Base-by-base conservation (phyloP, 2,797 vertebrate genomes). In the Chelonia mydas region DNA sequence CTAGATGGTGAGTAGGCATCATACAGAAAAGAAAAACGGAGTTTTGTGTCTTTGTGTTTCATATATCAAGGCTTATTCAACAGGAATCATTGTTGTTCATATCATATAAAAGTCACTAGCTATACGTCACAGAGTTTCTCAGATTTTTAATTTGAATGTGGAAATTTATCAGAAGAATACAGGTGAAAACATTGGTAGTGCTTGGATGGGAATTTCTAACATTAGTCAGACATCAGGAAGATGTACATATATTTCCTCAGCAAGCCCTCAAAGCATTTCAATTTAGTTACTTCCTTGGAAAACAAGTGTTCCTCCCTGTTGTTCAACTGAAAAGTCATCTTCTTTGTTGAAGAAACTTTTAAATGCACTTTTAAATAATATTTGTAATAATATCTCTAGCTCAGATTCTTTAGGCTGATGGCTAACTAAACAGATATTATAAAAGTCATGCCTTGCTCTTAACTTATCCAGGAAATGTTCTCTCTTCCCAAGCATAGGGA, bases 121-220 rank as follows among this genome's bases (percentile, higher is more conserved):
- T 0, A 0, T 41, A 23, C 88, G 59, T 87, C 27, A 28, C n/a
- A 92, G 25, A 15, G 0, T 6, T 74, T 81, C 82, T 88, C 5
- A 51, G 28, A 19, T 27, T 5, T 74, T 86, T 86, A 59, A 11
- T 84, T 79, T 79, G 72, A 86, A 84, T 74, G 37, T 33, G 17
- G 23, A 50, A 49, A 23, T n/a, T 88, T n/a, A 68, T 68, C 53
- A 86, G 57, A 86, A 82, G 5, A 47, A 10, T 11, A 37, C 25
- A 31, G 53, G 51, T 61, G 78, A 74, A 55, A 84, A 47, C 13
- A 23, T 12, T 31, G 31, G n/a, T 61, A 9, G 57, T 49, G 86
- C 77, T 83, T 68, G 53, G 84, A 45, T 23, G 74, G 45, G n/a
- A 25, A 57, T 74, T 88, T 84, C 55, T 92, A 68, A 53, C 16